Evolutionary conservation across 2,113 vertebrate species (phyloP), one percentile per base, ranked within the genome.

Genomic region (Symphodus melops): DNA sequence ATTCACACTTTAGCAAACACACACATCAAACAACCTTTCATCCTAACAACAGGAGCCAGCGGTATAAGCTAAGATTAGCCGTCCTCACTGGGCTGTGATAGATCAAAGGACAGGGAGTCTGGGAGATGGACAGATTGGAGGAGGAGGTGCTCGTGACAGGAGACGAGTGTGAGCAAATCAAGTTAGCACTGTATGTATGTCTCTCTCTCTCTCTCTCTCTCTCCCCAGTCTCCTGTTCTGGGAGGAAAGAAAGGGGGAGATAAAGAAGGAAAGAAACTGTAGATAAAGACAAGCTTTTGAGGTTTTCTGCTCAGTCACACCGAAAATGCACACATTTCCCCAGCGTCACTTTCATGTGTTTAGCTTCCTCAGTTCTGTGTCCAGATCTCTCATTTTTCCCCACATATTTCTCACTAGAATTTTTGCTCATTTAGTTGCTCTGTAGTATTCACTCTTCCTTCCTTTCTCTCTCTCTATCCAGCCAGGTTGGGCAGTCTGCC

Each of bases 401-500:
- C 48, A 51, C 48, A 51, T 51, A 51, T 51, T 51, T 23, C 42
- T 37, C 57, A 71, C 41, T 69, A 57, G 57, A 74, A 74, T 57
- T 65, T 25, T 42, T 66, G 23, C 58, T 69, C 37, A 46, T 64
- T 77, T 69, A 46, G 54, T 68, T 60, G 48, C 46, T 68, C 60
- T 52, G 17, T 61, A 25, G 56, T 42, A 3, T 20, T 59, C 46
- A 37, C 56, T 56, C n/a, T 61, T 67, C 49, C 71, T 42, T 75
- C 60, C 39, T 53, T 48, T 75, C 67, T 49, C 46, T 25, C 55
- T 60, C 37, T 20, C 72, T 8, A 79, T 78, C 62, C 33, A 65
- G 83, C 75, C 80, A 28, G 73, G 60, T 65, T 36, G 89, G 92
- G 92, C 91, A 69, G 62, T 41, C 75, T 75, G 91, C 92, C 93